Percentiles rank a stretch among this genome's conserved stretches.
These are phyloP conservation scores for Drosophila rhopaloa DNA, from an alignment of 1,140 invertebrate genomes.

Conservation along the genomic window DNA sequence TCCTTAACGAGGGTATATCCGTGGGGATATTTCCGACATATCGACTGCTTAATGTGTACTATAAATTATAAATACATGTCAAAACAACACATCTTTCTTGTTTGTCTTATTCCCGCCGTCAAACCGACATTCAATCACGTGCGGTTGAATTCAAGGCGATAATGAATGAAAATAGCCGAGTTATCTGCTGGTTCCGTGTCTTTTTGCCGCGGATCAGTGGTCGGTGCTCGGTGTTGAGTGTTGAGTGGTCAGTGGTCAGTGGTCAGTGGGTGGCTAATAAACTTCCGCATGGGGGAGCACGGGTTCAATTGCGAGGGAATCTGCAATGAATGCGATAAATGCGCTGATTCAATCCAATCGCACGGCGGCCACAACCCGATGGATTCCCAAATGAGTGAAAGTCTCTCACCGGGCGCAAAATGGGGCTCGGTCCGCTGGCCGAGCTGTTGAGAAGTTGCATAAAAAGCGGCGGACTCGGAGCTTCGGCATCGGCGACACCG, in stretches of 20 bases:
- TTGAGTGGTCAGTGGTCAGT: constrained; percentile 8
- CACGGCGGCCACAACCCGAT: constrained; percentile 47
- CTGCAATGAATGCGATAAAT: constrained; percentile 38
- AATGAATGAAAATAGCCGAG: constrained; percentile 21
- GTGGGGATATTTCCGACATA: too few relatives aligned
- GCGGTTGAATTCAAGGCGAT: constrained; percentile 5
- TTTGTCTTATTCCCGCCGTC: not conserved
- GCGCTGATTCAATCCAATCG: constrained; percentile 9
- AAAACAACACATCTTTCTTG: too few relatives aligned
- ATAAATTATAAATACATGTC: too few relatives aligned
- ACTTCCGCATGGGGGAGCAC: constrained; percentile 39
- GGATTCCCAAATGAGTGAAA: constrained; percentile 79
- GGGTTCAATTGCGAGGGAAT: constrained; percentile 7
- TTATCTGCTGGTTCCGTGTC: constrained; percentile 27
- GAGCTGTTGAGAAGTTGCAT: constrained; percentile 41
- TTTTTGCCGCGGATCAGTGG: not conserved
- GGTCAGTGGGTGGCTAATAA: not conserved
- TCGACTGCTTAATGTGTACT: too few relatives aligned
- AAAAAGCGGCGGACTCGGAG: constrained; percentile 26
- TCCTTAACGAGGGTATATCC: too few relatives aligned
- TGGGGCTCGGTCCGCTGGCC: constrained; percentile 14
- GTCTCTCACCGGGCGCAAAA: constrained; percentile 46
- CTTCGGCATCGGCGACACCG: constrained; percentile 18
- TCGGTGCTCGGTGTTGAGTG: not conserved
- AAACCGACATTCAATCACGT: constrained; percentile 20